Conservation (phyloP, 1,140 invertebrate species). For the Sycophila sp. region DNA sequence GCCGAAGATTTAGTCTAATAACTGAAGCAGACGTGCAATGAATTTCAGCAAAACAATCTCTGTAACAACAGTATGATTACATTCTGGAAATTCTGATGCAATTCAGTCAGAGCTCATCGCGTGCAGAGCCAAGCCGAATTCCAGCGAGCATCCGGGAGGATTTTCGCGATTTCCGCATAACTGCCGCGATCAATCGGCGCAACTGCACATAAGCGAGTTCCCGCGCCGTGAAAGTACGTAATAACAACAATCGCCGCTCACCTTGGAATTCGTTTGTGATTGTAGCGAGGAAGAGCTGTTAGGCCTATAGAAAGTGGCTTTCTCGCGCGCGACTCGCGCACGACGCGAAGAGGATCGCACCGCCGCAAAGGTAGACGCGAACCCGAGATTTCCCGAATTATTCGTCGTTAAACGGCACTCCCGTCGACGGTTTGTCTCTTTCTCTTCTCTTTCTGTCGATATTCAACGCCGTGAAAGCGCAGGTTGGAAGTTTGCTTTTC, state of each 20-base stretch:
- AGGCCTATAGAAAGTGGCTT: slow-evolving; percentile 8
- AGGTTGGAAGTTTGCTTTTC: too few relatives aligned
- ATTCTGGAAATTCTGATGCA: slow-evolving; percentile 14
- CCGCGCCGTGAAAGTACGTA: slow-evolving; percentile 29
- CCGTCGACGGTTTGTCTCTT: neutral
- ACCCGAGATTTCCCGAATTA: slow-evolving; percentile 23
- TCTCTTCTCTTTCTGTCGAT: neutral
- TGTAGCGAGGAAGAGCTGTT: neutral
- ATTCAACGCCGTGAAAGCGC: slow-evolving; percentile 8
- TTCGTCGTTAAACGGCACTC: neutral
- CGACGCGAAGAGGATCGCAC: neutral
- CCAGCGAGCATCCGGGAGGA: neutral
- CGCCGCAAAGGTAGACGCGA: neutral
- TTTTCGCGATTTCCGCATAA: slow-evolving; percentile 6
- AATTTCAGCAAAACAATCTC: too few relatives aligned
- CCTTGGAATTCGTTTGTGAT: neutral
- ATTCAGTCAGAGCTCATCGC: neutral
- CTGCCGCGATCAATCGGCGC: neutral
- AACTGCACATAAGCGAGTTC: too few relatives aligned
- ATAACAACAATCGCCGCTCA: slow-evolving; percentile 25
- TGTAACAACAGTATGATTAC: too few relatives aligned
- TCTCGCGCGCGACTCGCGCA: neutral
- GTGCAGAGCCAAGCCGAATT: neutral
- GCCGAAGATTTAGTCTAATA: too few relatives aligned
- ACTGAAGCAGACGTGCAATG: too few relatives aligned